phyloP scores from a whole-genome alignment of 2,888 invertebrate genomes.

The Temnothorax unifasciatus region DNA sequence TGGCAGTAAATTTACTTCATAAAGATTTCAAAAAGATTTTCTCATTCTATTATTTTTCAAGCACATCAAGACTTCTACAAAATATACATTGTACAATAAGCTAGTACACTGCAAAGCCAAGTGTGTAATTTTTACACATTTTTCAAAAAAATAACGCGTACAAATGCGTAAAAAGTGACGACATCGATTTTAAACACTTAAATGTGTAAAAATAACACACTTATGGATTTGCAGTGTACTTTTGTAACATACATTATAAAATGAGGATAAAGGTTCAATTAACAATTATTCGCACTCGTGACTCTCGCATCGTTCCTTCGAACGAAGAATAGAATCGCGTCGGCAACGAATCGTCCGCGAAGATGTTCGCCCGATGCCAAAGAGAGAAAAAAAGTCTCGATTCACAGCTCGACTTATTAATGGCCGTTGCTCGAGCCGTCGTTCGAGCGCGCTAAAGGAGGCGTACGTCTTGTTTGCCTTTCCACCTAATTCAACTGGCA shows the following conservation, averaged over 20 bases:
- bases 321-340: conserved; percentile 27
- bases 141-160: too few species aligned
- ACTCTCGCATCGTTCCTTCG: not conserved
- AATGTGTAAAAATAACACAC: too few species aligned
- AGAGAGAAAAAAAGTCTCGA: conserved; percentile 47
- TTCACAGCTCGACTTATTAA: conserved; percentile 74
- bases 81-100: not conserved
- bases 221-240: too few species aligned
- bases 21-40: not conserved
- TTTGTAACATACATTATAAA: not conserved
- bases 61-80: not conserved
- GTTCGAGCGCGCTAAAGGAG: conserved; percentile 68
- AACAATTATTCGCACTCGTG: conserved; percentile 21
- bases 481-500: conserved; percentile 75
- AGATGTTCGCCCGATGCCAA: conserved; percentile 11
- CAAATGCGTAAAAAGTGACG: too few species aligned
- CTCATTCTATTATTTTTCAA: not conserved
- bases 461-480: conserved; percentile 75
- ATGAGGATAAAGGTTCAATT: not conserved
- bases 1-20: not conserved
- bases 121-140: too few species aligned
- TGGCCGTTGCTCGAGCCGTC: conserved; percentile 68
- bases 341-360: conserved; percentile 10
- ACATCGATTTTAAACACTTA: too few species aligned
- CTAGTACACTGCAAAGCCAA: not conserved